Percentiles rank a stretch among this genome's conserved stretches.
These are phyloP conservation scores for Saxidomus purpurata DNA, from an alignment of 1,140 invertebrate species.

Conservation along the genomic window DNA sequence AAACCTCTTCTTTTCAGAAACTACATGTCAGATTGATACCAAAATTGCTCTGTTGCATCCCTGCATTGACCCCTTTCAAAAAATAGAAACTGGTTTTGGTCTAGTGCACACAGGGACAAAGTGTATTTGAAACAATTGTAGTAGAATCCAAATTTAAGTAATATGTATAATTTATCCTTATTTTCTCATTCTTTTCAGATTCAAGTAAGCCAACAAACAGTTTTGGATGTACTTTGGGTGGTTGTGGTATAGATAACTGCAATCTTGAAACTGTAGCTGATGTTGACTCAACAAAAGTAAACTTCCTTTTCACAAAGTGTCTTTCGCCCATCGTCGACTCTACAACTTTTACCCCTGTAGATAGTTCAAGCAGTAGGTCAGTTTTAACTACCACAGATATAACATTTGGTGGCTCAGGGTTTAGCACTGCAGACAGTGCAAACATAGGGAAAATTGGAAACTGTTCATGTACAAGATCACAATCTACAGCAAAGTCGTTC, in stretches of 20 bases:
- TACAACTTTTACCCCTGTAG: slow-evolving; percentile 64
- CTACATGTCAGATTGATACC: no score
- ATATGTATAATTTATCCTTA: no score
- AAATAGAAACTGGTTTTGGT: no score
- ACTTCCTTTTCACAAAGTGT: slow-evolving; percentile 74
- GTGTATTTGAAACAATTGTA: no score
- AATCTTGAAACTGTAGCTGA: slow-evolving; percentile 16
- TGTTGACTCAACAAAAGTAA: slow-evolving; percentile 61
- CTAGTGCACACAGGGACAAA: no score
- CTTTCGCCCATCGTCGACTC: slow-evolving; percentile 71
- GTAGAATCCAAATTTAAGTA: no score
- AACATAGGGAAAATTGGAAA: slow-evolving; percentile 72
- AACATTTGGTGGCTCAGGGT: slow-evolving; percentile 71
- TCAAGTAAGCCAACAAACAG: not conserved
- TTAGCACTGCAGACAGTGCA: slow-evolving; percentile 70
- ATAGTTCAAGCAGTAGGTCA: not conserved
- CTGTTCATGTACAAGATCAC: slow-evolving; percentile 42
- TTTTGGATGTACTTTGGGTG: not conserved
- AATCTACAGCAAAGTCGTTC: slow-evolving; percentile 6
- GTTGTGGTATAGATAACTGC: slow-evolving; percentile 58
- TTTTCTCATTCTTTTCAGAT: no score
- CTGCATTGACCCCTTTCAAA: no score
- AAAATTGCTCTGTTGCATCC: no score
- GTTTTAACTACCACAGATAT: slow-evolving; percentile 67
- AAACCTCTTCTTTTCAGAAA: no score